Percentiles rank a stretch among this genome's conserved stretches.
Evolutionary conservation across 2,888 invertebrate genomes (phyloP).

Genomic region (Patella pellucida): DNA sequence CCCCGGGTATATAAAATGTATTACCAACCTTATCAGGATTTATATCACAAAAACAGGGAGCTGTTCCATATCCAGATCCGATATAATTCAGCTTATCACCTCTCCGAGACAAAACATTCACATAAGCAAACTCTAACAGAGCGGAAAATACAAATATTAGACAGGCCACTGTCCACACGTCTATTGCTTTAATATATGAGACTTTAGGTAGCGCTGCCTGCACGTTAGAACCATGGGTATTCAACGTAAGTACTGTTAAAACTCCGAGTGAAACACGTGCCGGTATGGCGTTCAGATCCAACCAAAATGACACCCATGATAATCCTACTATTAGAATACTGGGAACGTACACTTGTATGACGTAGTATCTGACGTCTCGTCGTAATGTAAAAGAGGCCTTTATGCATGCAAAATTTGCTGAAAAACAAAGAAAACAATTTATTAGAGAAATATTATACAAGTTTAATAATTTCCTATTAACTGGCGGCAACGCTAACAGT

Average conservation of each 20-base stretch:
- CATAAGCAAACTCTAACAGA: conserved; percentile 42
- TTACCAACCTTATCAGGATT: too few relatives aligned
- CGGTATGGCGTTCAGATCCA: conserved; percentile 86
- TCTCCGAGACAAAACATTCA: conserved; percentile 40
- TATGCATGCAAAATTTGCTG: conserved; percentile 75
- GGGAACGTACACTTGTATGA: conserved; percentile 93
- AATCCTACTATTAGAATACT: conserved; percentile 92
- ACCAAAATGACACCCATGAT: conserved; percentile 98
- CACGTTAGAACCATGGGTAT: conserved; percentile 92
- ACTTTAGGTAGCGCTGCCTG: conserved; percentile 90
- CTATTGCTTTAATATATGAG: conserved; percentile 92
- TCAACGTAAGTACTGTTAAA: conserved; percentile 80
- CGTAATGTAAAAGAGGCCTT: conserved; percentile 89
- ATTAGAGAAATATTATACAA: background rate
- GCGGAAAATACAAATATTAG: conserved; percentile 41
- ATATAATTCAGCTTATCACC: conserved; percentile 27
- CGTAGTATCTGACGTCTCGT: conserved; percentile 87
- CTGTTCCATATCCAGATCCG: too few relatives aligned
- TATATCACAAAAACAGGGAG: too few relatives aligned
- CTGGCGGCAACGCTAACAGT: too few relatives aligned
- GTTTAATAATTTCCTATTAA: too few relatives aligned
- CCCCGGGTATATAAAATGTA: too few relatives aligned
- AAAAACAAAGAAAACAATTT: background rate
- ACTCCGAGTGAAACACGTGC: conserved; percentile 90
- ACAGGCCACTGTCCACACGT: conserved; percentile 67